phyloP scores from a whole-genome alignment of 2,888 invertebrate species.

The Caenorhabditis sp. region DNA sequence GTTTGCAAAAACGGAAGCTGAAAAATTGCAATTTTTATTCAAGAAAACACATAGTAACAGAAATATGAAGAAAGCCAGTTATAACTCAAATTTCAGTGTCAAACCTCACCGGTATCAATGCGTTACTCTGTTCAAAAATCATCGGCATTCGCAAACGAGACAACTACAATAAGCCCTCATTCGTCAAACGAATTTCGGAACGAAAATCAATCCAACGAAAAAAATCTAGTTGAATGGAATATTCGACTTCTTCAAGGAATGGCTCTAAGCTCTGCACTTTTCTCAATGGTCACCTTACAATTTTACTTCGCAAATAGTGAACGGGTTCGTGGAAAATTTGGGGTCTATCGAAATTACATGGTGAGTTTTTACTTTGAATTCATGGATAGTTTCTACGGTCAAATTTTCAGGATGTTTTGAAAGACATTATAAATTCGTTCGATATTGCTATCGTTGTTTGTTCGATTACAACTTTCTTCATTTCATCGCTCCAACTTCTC shows the following conservation, averaged over 20 bases:
- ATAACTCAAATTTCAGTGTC: conserved; percentile 13
- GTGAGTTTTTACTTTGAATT: neutral
- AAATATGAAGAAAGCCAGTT: neutral
- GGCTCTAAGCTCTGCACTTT: conserved; percentile 38
- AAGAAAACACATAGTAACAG: no score
- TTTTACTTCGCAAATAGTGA: conserved; percentile 26
- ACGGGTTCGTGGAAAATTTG: conserved; percentile 10
- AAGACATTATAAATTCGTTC: conserved; percentile 37
- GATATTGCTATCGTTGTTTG: conserved; percentile 43
- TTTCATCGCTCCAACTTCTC: conserved; percentile 42
- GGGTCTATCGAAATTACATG: conserved; percentile 3
- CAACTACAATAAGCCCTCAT: conserved; percentile 18
- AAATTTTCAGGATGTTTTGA: conserved; percentile 14
- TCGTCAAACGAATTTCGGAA: conserved; percentile 6
- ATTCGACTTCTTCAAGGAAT: conserved; percentile 36
- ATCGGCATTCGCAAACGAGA: neutral
- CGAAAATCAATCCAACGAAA: neutral
- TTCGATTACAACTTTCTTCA: conserved; percentile 41
- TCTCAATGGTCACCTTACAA: conserved; percentile 35
- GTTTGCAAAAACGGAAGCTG: no score
- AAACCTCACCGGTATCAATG: conserved; percentile 36
- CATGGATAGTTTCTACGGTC: no score
- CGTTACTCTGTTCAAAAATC: conserved; percentile 22
- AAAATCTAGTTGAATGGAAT: conserved; percentile 31
- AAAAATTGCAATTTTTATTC: no score